phyloP scores from a whole-genome alignment of 2,113 vertebrate genomes.

The Gasterosteus aculeatus region DNA sequence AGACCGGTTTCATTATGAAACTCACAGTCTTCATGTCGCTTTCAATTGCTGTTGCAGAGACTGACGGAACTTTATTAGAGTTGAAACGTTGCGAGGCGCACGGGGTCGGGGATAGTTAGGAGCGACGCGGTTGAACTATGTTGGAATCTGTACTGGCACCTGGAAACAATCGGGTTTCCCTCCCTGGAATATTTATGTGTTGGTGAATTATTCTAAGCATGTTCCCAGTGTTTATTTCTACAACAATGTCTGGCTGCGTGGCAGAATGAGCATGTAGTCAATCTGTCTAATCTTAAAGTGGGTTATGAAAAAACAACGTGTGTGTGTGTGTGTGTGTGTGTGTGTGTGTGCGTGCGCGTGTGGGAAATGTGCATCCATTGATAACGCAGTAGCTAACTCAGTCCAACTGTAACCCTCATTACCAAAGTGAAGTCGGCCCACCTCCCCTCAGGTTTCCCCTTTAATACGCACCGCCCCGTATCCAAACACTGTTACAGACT shows the following conservation, averaged over 20 bases:
- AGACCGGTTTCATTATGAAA: conserved; percentile 44
- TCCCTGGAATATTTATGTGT: conserved; percentile 68
- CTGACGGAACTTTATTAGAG: conserved; percentile 42
- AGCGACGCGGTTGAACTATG: conserved; percentile 30
- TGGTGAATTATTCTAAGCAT: conserved; percentile 73
- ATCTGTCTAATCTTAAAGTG: conserved; percentile 16
- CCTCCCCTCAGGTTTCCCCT: conserved; percentile 34
- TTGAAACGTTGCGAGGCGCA: conserved; percentile 39
- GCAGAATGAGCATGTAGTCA: conserved; percentile 31
- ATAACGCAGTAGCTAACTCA: conserved; percentile 20
- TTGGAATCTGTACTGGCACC: conserved; percentile 63
- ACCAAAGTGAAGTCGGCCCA: conserved; percentile 20
- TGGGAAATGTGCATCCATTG: conserved; percentile 31
- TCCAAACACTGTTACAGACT: conserved; percentile 63
- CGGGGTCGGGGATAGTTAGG: conserved; percentile 44
- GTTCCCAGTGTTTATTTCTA: conserved; percentile 67
- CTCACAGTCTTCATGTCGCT: conserved; percentile 30
- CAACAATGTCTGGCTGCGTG: conserved; percentile 54
- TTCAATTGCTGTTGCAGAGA: conserved; percentile 43
- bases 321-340: conserved; percentile 10
- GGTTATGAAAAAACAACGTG: conserved; percentile 11
- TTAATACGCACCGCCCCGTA: conserved; percentile 25
- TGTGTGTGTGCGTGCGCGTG: not conserved
- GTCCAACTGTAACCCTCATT: conserved; percentile 32
- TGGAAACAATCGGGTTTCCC: conserved; percentile 73